A percentile compares a stretch with the other conserved stretches of the same genome.
These are phyloP conservation scores for Nemopilema nomurai DNA, from an alignment of 30 jellyfish, hydroid and myxozoan species.

Conservation along the genomic window DNA sequence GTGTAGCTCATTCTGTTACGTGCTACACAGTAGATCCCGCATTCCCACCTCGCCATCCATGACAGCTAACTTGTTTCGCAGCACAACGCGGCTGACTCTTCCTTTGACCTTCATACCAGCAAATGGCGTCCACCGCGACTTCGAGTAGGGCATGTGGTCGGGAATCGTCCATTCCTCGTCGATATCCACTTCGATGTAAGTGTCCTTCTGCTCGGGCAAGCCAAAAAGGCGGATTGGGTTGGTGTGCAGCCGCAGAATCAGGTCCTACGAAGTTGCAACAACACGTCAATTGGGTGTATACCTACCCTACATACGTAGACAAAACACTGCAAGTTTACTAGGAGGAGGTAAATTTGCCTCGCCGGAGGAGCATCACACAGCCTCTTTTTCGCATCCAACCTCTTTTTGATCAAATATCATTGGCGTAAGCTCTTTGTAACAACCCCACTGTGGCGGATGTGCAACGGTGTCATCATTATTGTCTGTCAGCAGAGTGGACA, in stretches of 20 bases:
- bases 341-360: too few relatives aligned
- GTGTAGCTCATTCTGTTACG: too few relatives aligned
- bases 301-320: too few relatives aligned
- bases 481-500: too few relatives aligned
- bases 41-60: slow-evolving; percentile 80
- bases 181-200: slow-evolving; percentile 88
- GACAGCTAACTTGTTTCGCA: slow-evolving; percentile 81
- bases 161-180: slow-evolving; percentile 92
- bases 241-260: slow-evolving; percentile 83
- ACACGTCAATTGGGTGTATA: too few relatives aligned
- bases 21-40: neutral
- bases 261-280: slow-evolving; percentile 44
- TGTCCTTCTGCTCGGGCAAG: slow-evolving; percentile 90
- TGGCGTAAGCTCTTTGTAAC: too few relatives aligned
- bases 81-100: slow-evolving; percentile 83
- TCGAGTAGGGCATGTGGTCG: slow-evolving; percentile 79
- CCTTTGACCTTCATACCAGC: slow-evolving; percentile 95
- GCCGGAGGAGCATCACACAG: too few relatives aligned
- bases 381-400: too few relatives aligned
- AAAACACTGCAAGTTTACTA: too few relatives aligned
- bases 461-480: too few relatives aligned
- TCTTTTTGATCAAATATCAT: too few relatives aligned
- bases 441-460: too few relatives aligned
- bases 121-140: slow-evolving; percentile 98
- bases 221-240: slow-evolving; percentile 93